Percentiles rank a stretch among this genome's conserved stretches.
These are phyloP conservation scores for Ispidina picta DNA, from an alignment of 2,797 vertebrate genomes.

Conservation along the genomic window DNA sequence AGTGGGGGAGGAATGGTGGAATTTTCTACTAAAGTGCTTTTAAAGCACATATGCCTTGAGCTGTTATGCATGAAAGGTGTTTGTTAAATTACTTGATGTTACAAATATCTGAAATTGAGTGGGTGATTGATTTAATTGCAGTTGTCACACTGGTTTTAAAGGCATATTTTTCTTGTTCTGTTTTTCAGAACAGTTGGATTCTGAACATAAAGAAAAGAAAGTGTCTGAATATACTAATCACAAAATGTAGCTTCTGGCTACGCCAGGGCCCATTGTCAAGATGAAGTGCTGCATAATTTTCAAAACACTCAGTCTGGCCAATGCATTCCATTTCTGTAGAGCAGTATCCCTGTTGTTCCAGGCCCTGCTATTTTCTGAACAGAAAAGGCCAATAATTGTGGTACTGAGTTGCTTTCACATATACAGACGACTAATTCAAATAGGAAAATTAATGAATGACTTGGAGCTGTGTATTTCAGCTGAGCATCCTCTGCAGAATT, in stretches of 20 bases:
- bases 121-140: constrained; percentile 59
- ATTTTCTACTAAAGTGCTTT: constrained; percentile 51
- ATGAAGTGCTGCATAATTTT: constrained; percentile 20
- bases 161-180: constrained; percentile 14
- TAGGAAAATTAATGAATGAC: background rate
- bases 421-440: background rate
- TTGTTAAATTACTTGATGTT: constrained; percentile 55
- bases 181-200: constrained; percentile 49
- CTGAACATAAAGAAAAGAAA: constrained; percentile 47
- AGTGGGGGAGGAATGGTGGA: background rate
- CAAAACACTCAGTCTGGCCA: background rate
- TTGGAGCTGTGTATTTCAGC: background rate
- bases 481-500: background rate
- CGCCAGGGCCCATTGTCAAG: constrained; percentile 11
- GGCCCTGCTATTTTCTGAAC: background rate
- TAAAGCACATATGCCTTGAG: constrained; percentile 37
- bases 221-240: constrained; percentile 30
- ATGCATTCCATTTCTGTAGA: background rate
- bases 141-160: constrained; percentile 47
- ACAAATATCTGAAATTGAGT: constrained; percentile 47
- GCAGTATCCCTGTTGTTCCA: background rate
- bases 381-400: background rate
- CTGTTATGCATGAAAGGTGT: constrained; percentile 50
- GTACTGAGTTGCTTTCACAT: background rate
- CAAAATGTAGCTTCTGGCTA: constrained; percentile 32